Base-by-base conservation (phyloP, 2,113 vertebrate genomes). In the Oryzias celebensis region DNA sequence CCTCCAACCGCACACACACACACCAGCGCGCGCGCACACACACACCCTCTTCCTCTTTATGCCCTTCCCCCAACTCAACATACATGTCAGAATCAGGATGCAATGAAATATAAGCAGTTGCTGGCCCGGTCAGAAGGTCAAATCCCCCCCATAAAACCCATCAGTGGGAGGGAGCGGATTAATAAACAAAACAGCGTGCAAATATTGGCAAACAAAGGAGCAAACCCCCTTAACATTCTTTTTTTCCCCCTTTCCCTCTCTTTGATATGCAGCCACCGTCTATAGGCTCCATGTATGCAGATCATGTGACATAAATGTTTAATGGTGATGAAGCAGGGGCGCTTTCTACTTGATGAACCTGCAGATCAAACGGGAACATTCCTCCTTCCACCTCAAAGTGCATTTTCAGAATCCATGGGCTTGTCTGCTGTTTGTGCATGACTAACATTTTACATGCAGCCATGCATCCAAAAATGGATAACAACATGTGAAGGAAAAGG, bases 41-140 rank as follows among this genome's bases (percentile, higher is more conserved):
- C 75, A 78, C 86, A 85, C 78, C 62, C 81, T 79, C 85, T 90
- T 88, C 86, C 88, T 85, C 84, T 87, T 87, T 80, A 81, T 87
- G 82, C 85, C 89, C 89, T 79, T 78, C 82, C 87, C 81, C 87
- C 85, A 76, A 73, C 77, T 75, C 76, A 79, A 76, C 78, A 82
- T 75, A 81, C 80, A 85, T 85, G 83, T 86, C 82, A 89, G 77
- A 87, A 78, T 84, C 80, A 87, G 88, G 87, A 88, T 87, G 84
- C 77, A 77, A 78, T 86, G 83, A 85, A 87, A 88, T 87, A 85
- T 69, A 86, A 87, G 76, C 75, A 65, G 77, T 60, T 67, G 50
- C 72, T 66, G 80, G 56, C 67, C 80, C 77, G 62, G 20, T 67
- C 80, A 76, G 76, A 80, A 88, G 83, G 84, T 88, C 88, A 88